phyloP scores from a whole-genome alignment of 2,113 vertebrate genomes.

The Axis porcinus region DNA sequence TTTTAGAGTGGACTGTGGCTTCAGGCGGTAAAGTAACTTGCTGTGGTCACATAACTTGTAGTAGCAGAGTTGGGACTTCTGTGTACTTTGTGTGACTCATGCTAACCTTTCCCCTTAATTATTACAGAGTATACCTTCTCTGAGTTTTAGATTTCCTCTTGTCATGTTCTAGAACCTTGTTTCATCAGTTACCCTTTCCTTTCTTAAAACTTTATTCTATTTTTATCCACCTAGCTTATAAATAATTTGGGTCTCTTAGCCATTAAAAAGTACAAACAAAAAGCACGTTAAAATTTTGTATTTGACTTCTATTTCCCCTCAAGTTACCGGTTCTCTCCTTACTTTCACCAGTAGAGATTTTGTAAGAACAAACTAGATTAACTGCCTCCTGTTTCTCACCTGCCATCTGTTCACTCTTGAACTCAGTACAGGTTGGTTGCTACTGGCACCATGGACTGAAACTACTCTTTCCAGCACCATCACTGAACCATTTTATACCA shows the following conservation, averaged over 20 bases:
- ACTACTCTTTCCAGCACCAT: background rate
- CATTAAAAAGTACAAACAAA: background rate
- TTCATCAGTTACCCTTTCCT: background rate
- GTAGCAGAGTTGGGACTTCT: background rate
- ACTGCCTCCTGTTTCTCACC: background rate
- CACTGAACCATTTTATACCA: background rate
- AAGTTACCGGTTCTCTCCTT: background rate
- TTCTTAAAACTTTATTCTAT: background rate
- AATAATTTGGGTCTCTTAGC: background rate
- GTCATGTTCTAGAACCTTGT: background rate
- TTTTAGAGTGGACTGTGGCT: background rate
- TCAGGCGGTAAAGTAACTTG: background rate
- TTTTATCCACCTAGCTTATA: background rate
- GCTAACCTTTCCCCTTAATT: background rate
- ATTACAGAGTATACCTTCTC: background rate
- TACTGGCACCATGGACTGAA: background rate
- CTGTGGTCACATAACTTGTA: background rate
- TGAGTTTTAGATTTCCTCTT: background rate
- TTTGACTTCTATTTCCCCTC: background rate
- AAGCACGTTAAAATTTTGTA: background rate
- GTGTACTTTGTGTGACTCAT: background rate
- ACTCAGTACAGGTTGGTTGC: background rate
- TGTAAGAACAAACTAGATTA: background rate
- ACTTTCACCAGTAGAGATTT: background rate
- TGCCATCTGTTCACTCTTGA: background rate